Evolutionary conservation across 2,888 invertebrate genomes (phyloP), one percentile per base, ranked within the genome.

Genomic region (Tethea ocularis): DNA sequence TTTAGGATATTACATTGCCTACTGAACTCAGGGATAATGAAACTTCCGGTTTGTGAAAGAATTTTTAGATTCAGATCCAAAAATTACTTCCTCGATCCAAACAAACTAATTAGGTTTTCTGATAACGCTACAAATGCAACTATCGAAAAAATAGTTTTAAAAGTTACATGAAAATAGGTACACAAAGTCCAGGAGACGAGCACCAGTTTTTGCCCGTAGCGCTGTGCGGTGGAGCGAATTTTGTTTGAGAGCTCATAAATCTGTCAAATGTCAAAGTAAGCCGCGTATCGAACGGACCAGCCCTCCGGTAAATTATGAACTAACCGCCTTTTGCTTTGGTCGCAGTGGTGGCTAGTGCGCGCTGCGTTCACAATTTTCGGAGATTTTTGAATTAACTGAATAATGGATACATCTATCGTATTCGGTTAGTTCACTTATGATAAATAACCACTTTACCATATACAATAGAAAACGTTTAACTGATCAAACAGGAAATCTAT

Each of bases 261-360:
- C 86, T 89, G 89, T 88, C 91, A 89, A 62, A 66, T 81, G 91
- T 91, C 92, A 91, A 91, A 91, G 82, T 92, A 91, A 92, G 91
- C 91, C 88, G 82, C 87, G 89, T 91, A 92, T 91, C 92, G 92
- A 90, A 75, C 82, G 73, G 69, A 66, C 82, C 92, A 91, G 89
- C 83, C 85, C 80, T 72, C 76, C 78, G 74, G 84, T 91, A 87
- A 91, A 89, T 91, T 91, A 89, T 87, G 86, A 85, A 88, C 87
- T 88, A 81, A 74, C 72, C 74, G 81, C 78, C 76, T 76, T 75
- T 78, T 74, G 77, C 77, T 69, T 71, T 66, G 33, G 33, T 22
- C 46, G 66, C 58, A 17, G 57, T 51, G 55, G 56, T 55, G 38
- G 56, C 55, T 38, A 56, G 38, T 38, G 66, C 66, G 66, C 66